Evolutionary conservation across 2,113 vertebrate species (phyloP).

Genomic region (Choloepus hoffmanni): DNA sequence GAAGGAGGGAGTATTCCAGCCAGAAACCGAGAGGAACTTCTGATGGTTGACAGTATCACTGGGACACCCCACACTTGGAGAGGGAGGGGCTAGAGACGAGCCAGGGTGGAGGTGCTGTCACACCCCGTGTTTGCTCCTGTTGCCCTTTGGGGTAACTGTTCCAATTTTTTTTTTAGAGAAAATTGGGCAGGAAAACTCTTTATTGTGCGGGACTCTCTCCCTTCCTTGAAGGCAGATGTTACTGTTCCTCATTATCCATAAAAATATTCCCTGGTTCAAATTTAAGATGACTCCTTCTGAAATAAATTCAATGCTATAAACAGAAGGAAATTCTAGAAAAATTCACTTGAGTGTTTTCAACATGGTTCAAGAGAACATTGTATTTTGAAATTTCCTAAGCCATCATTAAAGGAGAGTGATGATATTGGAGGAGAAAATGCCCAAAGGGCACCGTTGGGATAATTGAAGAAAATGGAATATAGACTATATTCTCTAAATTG

Average conservation of each 20-base stretch:
- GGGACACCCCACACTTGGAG: neutral
- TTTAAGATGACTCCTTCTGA: neutral
- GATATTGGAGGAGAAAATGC: no score
- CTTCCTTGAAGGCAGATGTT: neutral
- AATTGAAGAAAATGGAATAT: no score
- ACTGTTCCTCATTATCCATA: neutral
- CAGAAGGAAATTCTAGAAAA: neutral
- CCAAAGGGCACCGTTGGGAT: no score
- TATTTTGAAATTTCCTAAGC: neutral
- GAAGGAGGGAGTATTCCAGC: neutral
- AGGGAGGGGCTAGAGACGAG: neutral
- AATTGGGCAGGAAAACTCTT: neutral
- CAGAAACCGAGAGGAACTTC: neutral
- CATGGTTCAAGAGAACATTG: neutral
- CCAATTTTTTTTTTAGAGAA: no score
- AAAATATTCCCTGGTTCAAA: neutral
- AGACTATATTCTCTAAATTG: no score
- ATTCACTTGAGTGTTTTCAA: neutral
- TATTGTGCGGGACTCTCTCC: neutral
- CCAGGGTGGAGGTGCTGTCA: accelerated
- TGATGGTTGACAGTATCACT: neutral
- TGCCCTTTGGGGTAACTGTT: neutral
- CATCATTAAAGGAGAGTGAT: neutral
- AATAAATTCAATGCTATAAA: neutral
- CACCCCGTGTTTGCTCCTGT: no score